Percentiles rank a stretch among this genome's conserved stretches.
Evolutionary conservation across 2,888 invertebrate species (phyloP).

Genomic region (Melinopterus prodromus): DNA sequence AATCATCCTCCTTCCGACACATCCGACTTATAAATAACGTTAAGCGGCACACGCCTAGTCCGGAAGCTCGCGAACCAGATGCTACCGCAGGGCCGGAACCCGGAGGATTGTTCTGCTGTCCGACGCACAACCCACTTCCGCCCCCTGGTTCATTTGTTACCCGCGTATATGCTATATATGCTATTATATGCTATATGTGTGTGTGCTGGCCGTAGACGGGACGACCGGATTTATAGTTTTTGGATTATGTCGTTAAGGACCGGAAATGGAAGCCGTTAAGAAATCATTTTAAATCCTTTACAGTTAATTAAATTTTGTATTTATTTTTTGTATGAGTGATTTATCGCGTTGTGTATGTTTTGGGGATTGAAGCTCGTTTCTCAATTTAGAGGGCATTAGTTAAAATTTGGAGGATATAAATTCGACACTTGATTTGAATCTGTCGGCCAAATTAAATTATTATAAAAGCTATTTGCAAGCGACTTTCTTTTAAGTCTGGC

Average conservation of each 20-base stretch:
- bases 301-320: not conserved
- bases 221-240: not conserved
- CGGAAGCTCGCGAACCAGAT: slow-evolving; percentile 35
- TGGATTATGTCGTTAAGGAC: not conserved
- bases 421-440: too few species aligned
- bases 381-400: too few species aligned
- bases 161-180: not conserved
- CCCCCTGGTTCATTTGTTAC: not conserved
- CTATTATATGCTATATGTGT: not conserved
- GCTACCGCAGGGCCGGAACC: slow-evolving; percentile 39
- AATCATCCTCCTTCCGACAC: slow-evolving; percentile 22
- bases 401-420: too few species aligned
- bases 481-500: too few species aligned
- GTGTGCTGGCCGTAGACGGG: not conserved
- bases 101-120: slow-evolving; percentile 39
- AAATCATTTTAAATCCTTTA: not conserved
- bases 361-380: too few species aligned
- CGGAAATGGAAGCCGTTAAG: not conserved
- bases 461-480: too few species aligned
- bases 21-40: slow-evolving; percentile 28
- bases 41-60: slow-evolving; percentile 19
- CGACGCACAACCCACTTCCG: slow-evolving; percentile 9
- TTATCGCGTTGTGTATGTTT: not conserved
- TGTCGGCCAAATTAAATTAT: too few species aligned
- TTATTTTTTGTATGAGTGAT: not conserved